A percentile compares a stretch with the other conserved stretches of the same genome.
These are phyloP conservation scores for Diploptera punctata DNA, from an alignment of 2,888 invertebrate genomes.

Conservation along the genomic window DNA sequence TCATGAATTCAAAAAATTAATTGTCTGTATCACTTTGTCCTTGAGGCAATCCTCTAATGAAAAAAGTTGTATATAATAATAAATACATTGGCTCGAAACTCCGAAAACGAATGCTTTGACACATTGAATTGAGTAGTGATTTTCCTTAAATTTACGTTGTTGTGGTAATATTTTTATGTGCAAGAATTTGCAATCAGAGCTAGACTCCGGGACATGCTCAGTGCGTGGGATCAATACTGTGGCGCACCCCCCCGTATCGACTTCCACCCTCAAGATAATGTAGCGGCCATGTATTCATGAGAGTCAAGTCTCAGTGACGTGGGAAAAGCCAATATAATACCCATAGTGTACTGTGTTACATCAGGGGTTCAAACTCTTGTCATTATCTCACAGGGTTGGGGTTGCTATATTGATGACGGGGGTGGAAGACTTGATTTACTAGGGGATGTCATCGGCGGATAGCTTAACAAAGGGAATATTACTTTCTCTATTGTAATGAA, in stretches of 20 bases:
- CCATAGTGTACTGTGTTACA: conserved; percentile 7
- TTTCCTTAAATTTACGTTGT: no score
- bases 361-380: conserved; percentile 14
- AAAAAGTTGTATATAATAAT: no score
- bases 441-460: conserved; percentile 3
- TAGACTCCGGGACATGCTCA: conserved; percentile 6
- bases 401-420: conserved; percentile 12
- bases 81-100: no score
- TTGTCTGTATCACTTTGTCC: no score
- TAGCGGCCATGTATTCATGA: conserved; percentile 16
- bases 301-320: conserved; percentile 6
- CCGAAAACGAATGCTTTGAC: no score
- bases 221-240: neutral
- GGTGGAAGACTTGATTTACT: conserved; percentile 16
- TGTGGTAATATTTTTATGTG: no score
- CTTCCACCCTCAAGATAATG: conserved; percentile 17
- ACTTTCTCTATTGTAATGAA: neutral
- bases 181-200: neutral
- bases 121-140: no score
- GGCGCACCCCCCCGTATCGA: neutral
- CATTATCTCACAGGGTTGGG: neutral
- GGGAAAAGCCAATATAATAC: conserved; percentile 19
- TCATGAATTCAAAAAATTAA: no score
- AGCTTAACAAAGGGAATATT: neutral
- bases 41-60: no score